A percentile compares a stretch with the other conserved stretches of the same genome.
phyloP scores from a whole-genome alignment of 2,797 vertebrate genomes.

The Morus bassanus region DNA sequence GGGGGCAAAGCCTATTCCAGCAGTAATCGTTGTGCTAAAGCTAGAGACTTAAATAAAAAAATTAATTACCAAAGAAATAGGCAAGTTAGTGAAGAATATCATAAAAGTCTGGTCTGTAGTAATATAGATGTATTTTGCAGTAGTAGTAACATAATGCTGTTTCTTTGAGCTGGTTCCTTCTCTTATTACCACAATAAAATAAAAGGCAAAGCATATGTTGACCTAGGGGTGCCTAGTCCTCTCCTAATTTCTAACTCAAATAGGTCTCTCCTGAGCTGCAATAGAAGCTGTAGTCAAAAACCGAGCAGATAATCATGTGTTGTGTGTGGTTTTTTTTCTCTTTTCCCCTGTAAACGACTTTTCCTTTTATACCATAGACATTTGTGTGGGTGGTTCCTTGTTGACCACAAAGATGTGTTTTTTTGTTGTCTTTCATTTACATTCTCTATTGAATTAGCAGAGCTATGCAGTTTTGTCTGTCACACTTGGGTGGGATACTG shows the following conservation, averaged over 20 bases:
- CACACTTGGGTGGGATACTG: constrained; percentile 37
- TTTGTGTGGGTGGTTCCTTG: neutral
- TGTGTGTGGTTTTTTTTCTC: neutral
- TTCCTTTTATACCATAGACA: neutral
- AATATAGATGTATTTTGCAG: neutral
- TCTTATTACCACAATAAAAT: neutral
- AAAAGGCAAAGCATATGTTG: neutral
- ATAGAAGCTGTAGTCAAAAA: neutral
- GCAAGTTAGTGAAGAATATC: neutral
- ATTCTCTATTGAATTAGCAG: constrained; percentile 1
- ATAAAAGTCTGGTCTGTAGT: neutral
- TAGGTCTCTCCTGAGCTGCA: neutral
- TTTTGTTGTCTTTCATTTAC: neutral
- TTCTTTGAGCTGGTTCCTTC: neutral
- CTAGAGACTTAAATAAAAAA: neutral
- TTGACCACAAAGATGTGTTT: neutral
- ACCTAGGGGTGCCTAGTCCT: neutral
- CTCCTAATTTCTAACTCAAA: neutral
- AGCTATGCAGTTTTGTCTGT: constrained; percentile 9
- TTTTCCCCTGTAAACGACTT: neutral
- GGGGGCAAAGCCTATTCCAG: neutral
- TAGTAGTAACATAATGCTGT: neutral
- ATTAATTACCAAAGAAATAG: neutral
- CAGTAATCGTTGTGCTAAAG: neutral
- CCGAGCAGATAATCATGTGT: neutral